A percentile compares a stretch with the other conserved stretches of the same genome.
phyloP scores from a whole-genome alignment of 2,113 vertebrate genomes.

The Nesogale talazaci region DNA sequence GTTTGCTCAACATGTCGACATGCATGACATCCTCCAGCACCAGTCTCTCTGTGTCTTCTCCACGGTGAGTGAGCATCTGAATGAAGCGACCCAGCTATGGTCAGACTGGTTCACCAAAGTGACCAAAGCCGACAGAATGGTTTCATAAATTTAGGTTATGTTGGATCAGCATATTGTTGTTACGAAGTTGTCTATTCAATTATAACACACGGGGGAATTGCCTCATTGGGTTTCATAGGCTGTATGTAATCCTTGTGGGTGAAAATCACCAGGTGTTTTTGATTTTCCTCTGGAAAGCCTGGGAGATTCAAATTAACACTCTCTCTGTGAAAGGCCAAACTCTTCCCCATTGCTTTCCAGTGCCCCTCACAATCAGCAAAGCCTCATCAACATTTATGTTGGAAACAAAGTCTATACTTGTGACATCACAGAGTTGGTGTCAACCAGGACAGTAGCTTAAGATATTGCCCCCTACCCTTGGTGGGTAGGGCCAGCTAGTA shows the following conservation, averaged over 20 bases:
- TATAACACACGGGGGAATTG: not conserved
- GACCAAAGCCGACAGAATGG: constrained; percentile 1
- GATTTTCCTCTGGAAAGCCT: not conserved
- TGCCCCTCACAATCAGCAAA: not conserved
- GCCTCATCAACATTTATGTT: not conserved
- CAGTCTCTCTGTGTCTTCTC: not conserved
- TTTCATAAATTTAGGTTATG: constrained; percentile 1
- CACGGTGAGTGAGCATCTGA: not conserved
- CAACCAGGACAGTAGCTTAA: too few species aligned
- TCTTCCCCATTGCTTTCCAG: not conserved
- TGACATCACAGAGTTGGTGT: too few species aligned
- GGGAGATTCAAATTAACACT: not conserved
- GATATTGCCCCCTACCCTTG: too few species aligned
- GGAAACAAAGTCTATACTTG: not conserved
- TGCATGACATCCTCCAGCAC: not conserved
- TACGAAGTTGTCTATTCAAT: not conserved
- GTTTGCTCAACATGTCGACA: not conserved
- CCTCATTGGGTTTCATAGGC: not conserved
- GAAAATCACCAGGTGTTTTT: not conserved
- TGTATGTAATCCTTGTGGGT: not conserved
- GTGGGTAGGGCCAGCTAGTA: too few species aligned
- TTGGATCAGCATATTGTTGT: not conserved
- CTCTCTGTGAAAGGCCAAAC: not conserved
- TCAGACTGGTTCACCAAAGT: not conserved
- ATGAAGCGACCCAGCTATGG: not conserved